Base-by-base conservation (phyloP, 2,888 invertebrate genomes). In the Ischnus inquisitorius region DNA sequence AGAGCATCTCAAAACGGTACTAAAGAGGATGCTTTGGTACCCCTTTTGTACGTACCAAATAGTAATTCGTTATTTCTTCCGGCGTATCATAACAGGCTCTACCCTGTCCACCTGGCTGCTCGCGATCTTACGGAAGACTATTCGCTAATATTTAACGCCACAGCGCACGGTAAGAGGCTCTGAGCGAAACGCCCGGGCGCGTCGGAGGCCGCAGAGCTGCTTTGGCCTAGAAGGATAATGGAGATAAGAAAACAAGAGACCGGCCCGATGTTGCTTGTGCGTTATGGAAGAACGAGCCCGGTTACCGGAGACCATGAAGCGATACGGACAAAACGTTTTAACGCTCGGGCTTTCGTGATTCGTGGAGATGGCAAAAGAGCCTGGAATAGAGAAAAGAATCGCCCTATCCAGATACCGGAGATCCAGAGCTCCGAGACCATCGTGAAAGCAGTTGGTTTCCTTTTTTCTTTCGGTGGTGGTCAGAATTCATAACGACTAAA, bases 221-320 rank as follows among this genome's bases (percentile, higher is more conserved):
- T 34, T 34, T 34, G 34, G 34, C 4, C 4, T 6, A 34, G 34
- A 1, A 54, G 22, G 51, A 54, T 54, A 54, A 8, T 3, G 51
- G 19, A 54, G 51, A 54, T 54, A 54, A 54, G 19, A 22, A 10
- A 54, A 8, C 51, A 10, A 19, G 51, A 54, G 22, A 19, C 16
- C 19, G 19, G 34, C 51, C 51, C 51, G 22, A 19, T 54, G 22
- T 10, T 34, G 51, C 19, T 19, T 34, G 19, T 54, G 34, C 51
- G 51, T 54, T 69, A 54, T 54, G 69, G 69, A 39, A 34, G 51
- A 69, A 39, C 19, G 69, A 54, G 39, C 19, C 10, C 69, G 14
- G 19, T 39, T 25, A 54, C 34, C 12, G 51, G 51, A 19, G 43
- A 19, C 51, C 19, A 51, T 16, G 16, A 51, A 51, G 19, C 10